Percentiles rank a stretch among this genome's conserved stretches.
These are phyloP conservation scores for Neoarius graeffei DNA, from an alignment of 2,113 vertebrate genomes.

Conservation along the genomic window DNA sequence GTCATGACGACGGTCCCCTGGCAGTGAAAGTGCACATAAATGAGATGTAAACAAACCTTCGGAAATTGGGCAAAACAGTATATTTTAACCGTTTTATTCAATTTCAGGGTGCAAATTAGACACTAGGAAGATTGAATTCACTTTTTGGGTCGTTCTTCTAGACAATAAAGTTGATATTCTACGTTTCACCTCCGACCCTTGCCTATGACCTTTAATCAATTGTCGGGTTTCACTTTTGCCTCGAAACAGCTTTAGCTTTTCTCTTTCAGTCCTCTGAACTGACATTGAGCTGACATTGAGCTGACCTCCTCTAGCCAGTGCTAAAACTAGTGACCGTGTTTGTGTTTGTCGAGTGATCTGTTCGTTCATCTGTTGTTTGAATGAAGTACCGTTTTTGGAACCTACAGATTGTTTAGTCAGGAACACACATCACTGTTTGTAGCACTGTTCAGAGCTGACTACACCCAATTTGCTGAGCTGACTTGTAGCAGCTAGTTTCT, in stretches of 20 bases:
- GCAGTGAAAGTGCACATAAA: too few species aligned
- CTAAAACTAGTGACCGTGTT: too few species aligned
- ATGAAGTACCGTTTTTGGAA: background rate
- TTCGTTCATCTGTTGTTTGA: background rate
- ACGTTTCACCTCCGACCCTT: too few species aligned
- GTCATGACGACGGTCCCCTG: too few species aligned
- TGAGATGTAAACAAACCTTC: too few species aligned
- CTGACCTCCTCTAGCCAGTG: background rate
- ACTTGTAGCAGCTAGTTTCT: background rate
- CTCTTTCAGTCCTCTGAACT: background rate
- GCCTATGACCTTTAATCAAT: background rate
- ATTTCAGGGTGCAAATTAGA: too few species aligned
- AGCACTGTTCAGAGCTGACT: background rate
- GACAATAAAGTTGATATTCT: too few species aligned
- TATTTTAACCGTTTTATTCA: too few species aligned
- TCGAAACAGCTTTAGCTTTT: background rate
- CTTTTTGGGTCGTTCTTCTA: too few species aligned
- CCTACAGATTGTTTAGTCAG: background rate
- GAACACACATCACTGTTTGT: background rate
- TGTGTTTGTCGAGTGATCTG: background rate
- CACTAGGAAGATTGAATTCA: too few species aligned
- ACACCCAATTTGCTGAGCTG: slow-evolving; percentile 19
- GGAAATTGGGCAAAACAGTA: too few species aligned
- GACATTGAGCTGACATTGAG: background rate
- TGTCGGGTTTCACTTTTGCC: background rate